A percentile compares a stretch with the other conserved stretches of the same genome.
These are phyloP conservation scores for Stercorarius parasiticus DNA, from an alignment of 2,113 vertebrate genomes.

Conservation along the genomic window DNA sequence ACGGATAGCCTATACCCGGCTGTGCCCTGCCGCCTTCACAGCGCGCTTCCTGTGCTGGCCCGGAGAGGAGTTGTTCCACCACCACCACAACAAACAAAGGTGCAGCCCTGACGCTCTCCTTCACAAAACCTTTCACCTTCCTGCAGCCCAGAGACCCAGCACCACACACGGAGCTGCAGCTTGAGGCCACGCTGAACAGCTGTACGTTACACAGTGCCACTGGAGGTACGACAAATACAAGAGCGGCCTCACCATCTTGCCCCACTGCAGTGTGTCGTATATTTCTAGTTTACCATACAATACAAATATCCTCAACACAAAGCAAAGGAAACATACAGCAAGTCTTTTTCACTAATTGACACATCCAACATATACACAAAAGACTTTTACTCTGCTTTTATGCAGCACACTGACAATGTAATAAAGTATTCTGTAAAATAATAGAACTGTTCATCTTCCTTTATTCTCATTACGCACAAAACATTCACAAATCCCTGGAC, in stretches of 20 bases:
- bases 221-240: accelerated
- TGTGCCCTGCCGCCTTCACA: background rate
- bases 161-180: accelerated
- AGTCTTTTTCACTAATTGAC: background rate
- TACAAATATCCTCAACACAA: background rate
- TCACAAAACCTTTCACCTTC: background rate
- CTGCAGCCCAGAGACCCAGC: background rate
- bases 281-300: background rate
- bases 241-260: background rate
- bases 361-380: accelerated
- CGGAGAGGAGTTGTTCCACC: accelerated
- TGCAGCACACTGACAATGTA: accelerated
- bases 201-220: accelerated
- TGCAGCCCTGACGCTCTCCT: background rate
- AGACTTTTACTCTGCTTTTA: background rate
- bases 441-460: background rate
- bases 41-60: background rate
- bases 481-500: background rate
- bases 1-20: accelerated
- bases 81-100: background rate
- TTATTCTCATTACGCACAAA: background rate
- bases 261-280: accelerated
- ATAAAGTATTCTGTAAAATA: background rate
- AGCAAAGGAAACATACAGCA: accelerated
- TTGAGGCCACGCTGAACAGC: accelerated